Evolutionary conservation across 1,140 invertebrate species (phyloP).

Genomic region (Druon quercuslanigerum): DNA sequence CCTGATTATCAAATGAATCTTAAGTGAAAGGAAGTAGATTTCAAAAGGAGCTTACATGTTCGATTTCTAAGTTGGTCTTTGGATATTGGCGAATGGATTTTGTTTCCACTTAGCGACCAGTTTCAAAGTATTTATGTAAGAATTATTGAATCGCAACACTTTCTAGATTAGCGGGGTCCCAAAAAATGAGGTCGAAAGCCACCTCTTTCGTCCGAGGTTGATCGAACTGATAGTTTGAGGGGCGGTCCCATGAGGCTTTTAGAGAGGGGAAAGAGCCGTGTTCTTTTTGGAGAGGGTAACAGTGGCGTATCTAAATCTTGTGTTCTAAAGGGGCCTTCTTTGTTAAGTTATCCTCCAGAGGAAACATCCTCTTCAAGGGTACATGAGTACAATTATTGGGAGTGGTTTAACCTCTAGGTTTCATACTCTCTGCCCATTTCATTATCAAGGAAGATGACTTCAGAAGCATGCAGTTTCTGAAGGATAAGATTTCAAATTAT

Average conservation of each 20-base stretch:
- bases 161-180: conserved; percentile 4
- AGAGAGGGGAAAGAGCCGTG: background rate
- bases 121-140: background rate
- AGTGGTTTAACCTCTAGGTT: too few relatives aligned
- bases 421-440: too few relatives aligned
- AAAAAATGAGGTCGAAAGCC: conserved; percentile 15
- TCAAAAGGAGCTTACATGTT: too few relatives aligned
- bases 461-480: too few relatives aligned
- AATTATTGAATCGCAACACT: background rate
- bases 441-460: too few relatives aligned
- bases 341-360: background rate
- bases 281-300: background rate
- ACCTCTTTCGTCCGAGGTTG: conserved; percentile 29
- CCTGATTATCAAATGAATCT: background rate
- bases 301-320: conserved; percentile 21
- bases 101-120: background rate
- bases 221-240: conserved; percentile 11
- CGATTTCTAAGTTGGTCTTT: too few relatives aligned
- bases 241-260: conserved; percentile 15
- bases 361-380: background rate
- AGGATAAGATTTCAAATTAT: too few relatives aligned
- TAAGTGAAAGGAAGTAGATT: too few relatives aligned
- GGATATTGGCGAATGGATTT: background rate
- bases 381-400: background rate
- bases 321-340: background rate